Evolutionary conservation across 2,888 invertebrate genomes (phyloP).

Genomic region (Cantharis nigra): DNA sequence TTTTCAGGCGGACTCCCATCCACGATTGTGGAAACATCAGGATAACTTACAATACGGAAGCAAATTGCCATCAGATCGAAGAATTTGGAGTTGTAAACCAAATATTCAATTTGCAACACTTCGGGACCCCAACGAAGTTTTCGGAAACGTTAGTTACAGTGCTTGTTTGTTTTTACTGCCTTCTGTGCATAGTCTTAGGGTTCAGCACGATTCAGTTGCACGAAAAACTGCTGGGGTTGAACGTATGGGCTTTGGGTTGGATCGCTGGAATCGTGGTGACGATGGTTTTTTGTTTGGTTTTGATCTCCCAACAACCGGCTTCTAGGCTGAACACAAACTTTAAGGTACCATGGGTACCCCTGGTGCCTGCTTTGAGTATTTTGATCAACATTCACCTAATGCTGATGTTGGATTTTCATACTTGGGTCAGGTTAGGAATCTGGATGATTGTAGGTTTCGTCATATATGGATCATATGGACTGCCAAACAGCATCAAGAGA

Average conservation of each 20-base stretch:
- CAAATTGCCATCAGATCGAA: conserved; percentile 1
- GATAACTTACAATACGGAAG: conserved; percentile 24
- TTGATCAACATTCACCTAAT: conserved; percentile 81
- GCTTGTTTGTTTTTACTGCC: conserved; percentile 59
- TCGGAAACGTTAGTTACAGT: conserved; percentile 57
- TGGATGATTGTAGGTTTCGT: conserved; percentile 73
- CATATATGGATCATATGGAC: background rate
- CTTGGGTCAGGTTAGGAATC: conserved; percentile 83
- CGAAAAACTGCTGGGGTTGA: background rate
- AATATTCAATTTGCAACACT: conserved; percentile 55
- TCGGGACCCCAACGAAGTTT: conserved; percentile 54
- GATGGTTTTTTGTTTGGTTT: background rate
- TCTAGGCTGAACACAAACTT: conserved; percentile 53
- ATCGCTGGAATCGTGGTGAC: background rate
- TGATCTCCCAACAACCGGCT: background rate
- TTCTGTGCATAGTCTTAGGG: conserved; percentile 49
- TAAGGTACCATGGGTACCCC: conserved; percentile 80
- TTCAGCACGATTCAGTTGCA: conserved; percentile 38
- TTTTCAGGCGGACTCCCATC: background rate
- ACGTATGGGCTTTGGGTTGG: background rate
- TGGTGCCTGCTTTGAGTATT: conserved; percentile 78
- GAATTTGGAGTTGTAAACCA: conserved; percentile 47
- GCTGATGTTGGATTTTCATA: conserved; percentile 79
- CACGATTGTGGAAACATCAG: background rate
- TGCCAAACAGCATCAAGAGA: background rate